Evolutionary conservation across 2,113 vertebrate genomes (phyloP).

Genomic region (Ophiodon elongatus): DNA sequence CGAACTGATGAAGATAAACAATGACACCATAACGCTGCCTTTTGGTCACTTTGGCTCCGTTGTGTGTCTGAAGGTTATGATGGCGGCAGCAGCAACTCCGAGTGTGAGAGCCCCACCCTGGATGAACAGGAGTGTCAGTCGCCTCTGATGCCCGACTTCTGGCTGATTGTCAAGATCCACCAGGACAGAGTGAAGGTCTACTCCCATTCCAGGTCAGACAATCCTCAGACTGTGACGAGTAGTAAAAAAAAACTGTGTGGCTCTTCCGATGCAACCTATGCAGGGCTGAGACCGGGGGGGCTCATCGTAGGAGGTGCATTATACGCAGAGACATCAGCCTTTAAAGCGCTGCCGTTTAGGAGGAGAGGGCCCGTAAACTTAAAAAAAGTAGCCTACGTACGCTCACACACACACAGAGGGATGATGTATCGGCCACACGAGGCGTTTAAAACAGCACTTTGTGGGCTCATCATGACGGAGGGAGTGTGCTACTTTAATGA

Average conservation of each 20-base stretch:
- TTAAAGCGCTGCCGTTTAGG: no score
- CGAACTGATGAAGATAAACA: neutral
- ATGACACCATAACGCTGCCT: neutral
- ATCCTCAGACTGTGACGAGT: neutral
- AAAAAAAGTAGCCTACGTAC: no score
- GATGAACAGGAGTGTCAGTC: constrained; percentile 86
- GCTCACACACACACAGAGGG: no score
- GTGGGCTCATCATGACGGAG: no score
- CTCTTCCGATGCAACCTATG: neutral
- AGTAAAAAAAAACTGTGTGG: neutral
- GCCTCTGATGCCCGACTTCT: constrained; percentile 93
- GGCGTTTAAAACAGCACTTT: no score
- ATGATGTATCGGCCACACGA: no score
- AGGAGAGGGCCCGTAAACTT: no score
- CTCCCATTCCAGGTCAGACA: constrained; percentile 91
- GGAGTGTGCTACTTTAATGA: no score
- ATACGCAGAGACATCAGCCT: no score
- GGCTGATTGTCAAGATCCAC: constrained; percentile 93
- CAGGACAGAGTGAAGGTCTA: constrained; percentile 95
- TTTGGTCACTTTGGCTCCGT: neutral
- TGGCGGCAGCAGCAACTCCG: constrained; percentile 95
- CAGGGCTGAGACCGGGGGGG: no score
- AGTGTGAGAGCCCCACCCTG: constrained; percentile 90
- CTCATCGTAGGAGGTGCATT: neutral
- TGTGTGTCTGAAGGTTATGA: constrained; percentile 89